Base-by-base conservation (phyloP, 2,888 invertebrate species). In the Aradus depressus region DNA sequence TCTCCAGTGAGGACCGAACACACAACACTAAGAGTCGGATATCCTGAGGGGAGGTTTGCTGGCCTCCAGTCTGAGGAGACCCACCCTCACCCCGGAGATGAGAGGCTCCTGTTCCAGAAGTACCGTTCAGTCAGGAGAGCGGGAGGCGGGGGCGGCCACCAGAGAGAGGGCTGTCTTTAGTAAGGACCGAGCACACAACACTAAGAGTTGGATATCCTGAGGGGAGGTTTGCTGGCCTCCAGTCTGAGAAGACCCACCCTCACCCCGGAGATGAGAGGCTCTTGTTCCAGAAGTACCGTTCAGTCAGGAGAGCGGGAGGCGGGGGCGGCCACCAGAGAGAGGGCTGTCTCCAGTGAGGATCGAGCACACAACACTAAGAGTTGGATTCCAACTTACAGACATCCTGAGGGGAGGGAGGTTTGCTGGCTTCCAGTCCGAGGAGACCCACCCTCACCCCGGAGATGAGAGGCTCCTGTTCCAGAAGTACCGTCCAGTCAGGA, bases 11-110 rank as follows among this genome's bases (percentile, higher is more conserved):
- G 2, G 64, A 66, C 55, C 62, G 61, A 6, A 61, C 52, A 42
- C 69, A 67, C 12, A 68, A 58, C 21, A 72, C 59, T 10, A 65
- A 49, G n/a, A n/a, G n/a, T n/a, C n/a, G n/a, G n/a, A n/a, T n/a
- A n/a, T n/a, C n/a, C n/a, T n/a, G n/a, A n/a, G n/a, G n/a, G n/a
- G n/a, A n/a, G n/a, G n/a, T n/a, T n/a, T n/a, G n/a, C n/a, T n/a
- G n/a, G 54, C 54, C 39, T 56, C 43, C 1, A 55, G 51, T 14
- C 51, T 31, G 21, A 57, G 28, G 21, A 55, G 35, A 35, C 55
- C 50, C 26, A 51, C 45, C n/a, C 23, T 32, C n/a, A 43, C 42
- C 5, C 45, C 44, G 31, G 28, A 37, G 18, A 48, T 21, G 25
- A 49, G 38, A 2, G 28, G 39, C 5, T 48, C 31, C n/a, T 41